Percentiles rank a stretch among this genome's conserved stretches.
These are phyloP conservation scores for Tetranychus piercei DNA, from an alignment of 2,888 invertebrate genomes.

Conservation along the genomic window DNA sequence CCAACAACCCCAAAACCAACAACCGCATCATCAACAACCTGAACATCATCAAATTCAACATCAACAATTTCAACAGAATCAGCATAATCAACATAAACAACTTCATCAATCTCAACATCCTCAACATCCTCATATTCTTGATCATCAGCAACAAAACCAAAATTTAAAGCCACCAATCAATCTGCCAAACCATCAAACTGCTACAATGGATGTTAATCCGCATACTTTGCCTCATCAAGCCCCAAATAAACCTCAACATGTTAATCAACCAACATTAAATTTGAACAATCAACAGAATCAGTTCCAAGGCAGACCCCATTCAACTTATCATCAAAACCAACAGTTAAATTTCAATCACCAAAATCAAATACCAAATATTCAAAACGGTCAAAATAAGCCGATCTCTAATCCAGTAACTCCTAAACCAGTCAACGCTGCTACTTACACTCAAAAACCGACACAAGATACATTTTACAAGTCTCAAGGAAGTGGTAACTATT, in stretches of 20 bases:
- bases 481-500: neutral
- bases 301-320: too few species aligned
- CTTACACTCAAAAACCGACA: neutral
- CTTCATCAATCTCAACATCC: neutral
- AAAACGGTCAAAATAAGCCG: neutral
- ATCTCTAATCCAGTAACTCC: neutral
- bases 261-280: too few species aligned
- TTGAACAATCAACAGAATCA: too few species aligned
- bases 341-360: neutral
- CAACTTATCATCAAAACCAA: neutral
- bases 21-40: conserved; percentile 4
- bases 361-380: neutral
- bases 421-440: neutral
- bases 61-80: neutral
- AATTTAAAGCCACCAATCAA: conserved; percentile 9
- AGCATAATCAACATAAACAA: neutral
- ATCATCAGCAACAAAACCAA: too few species aligned
- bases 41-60: conserved; percentile 3
- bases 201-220: too few species aligned
- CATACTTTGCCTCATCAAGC: too few species aligned
- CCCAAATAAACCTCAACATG: too few species aligned
- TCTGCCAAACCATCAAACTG: too few species aligned
- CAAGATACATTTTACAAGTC: neutral
- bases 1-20: neutral
- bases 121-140: too few species aligned